phyloP scores from a whole-genome alignment of 2,113 vertebrate genomes.

The Apistogramma diplotaenia region DNA sequence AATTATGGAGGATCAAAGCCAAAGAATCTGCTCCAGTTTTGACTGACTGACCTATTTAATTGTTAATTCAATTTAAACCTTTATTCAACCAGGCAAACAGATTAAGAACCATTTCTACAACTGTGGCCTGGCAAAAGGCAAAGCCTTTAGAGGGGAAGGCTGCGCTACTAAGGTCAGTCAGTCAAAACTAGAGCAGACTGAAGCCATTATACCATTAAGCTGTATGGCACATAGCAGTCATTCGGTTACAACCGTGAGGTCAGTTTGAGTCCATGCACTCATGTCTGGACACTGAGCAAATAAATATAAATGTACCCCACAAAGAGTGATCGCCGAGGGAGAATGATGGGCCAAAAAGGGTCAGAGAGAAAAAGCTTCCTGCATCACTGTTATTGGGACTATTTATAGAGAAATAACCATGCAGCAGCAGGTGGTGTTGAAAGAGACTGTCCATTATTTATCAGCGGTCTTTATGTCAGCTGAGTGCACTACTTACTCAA shows the following conservation, averaged over 20 bases:
- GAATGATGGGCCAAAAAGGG: slow-evolving; percentile 10
- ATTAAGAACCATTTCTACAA: no score
- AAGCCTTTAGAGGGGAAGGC: no score
- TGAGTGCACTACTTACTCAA: slow-evolving; percentile 35
- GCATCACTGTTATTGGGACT: slow-evolving; percentile 34
- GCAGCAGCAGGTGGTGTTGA: slow-evolving; percentile 34
- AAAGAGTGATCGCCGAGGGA: background rate
- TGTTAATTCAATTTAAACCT: no score
- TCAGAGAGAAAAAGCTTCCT: slow-evolving; percentile 29
- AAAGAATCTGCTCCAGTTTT: no score
- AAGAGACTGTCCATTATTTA: slow-evolving; percentile 69
- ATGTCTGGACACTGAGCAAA: background rate
- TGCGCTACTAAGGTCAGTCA: background rate
- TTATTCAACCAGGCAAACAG: no score
- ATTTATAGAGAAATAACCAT: slow-evolving; percentile 59
- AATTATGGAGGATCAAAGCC: background rate
- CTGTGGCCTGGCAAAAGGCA: no score
- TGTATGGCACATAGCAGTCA: background rate
- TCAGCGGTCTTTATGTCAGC: slow-evolving; percentile 36
- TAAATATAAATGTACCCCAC: slow-evolving; percentile 4
- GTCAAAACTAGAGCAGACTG: background rate
- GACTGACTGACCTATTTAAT: background rate
- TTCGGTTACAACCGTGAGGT: slow-evolving; percentile 3
- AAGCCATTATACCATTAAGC: background rate
- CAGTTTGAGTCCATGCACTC: background rate